A percentile compares a stretch with the other conserved stretches of the same genome.
phyloP scores from a whole-genome alignment of 2,113 vertebrate genomes.

The Erinaceus europaeus region DNA sequence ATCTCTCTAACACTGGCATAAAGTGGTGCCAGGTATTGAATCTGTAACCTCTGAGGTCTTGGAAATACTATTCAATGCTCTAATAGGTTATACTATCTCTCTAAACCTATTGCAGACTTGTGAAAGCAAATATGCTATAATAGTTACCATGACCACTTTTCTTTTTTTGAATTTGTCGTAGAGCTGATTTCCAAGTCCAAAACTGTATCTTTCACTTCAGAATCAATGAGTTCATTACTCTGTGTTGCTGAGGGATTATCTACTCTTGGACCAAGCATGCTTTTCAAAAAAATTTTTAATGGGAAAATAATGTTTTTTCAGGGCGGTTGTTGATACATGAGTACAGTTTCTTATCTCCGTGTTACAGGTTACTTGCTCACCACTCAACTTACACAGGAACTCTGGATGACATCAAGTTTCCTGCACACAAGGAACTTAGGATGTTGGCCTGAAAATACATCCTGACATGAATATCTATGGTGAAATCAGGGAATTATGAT shows the following conservation, averaged over 20 bases:
- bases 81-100: too few relatives aligned
- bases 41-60: too few relatives aligned
- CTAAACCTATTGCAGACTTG: not conserved
- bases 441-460: not conserved
- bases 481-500: not conserved
- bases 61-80: too few relatives aligned
- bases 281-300: too few relatives aligned
- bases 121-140: not conserved
- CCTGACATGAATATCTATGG: not conserved
- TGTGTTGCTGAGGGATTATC: not conserved
- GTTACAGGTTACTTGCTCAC: not conserved
- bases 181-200: not conserved
- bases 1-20: too few relatives aligned
- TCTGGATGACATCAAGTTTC: not conserved
- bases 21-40: too few relatives aligned
- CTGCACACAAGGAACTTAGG: not conserved
- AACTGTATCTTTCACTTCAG: not conserved
- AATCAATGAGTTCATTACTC: rapidly evolving
- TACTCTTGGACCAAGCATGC: not conserved
- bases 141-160: not conserved
- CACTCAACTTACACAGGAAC: not conserved
- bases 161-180: not conserved
- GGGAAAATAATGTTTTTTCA: too few relatives aligned
- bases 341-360: too few relatives aligned
- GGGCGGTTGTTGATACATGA: too few relatives aligned